Evolutionary conservation across 2,113 vertebrate genomes (phyloP), one percentile per base, ranked within the genome.

Genomic region (Hemichromis elongatus): DNA sequence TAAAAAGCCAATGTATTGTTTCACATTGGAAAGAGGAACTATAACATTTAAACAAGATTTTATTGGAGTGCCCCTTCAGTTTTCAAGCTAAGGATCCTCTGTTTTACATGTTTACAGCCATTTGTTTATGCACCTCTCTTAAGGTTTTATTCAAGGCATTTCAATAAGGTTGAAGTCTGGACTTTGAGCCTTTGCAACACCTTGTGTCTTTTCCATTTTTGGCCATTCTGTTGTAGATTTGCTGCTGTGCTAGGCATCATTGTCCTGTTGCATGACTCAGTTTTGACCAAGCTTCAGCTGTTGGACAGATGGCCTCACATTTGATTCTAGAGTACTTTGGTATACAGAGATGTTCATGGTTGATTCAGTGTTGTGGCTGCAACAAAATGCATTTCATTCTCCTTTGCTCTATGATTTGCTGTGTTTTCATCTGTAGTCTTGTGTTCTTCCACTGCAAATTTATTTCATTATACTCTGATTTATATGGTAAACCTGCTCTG

Each of bases 301-400:
- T 66, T 37, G 61, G 61, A 66, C 61, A 66, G 61, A 66, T 40
- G 61, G n/a, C 61, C 35, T 66, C n/a, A 40, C 12, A 66, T 66
- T 66, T 24, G 35, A 66, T 40, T 40, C 35, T 24, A 68, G 7
- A 68, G n/a, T 68, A 68, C 4, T 42, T 68, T 40, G 63, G n/a
- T 68, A 68, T 24, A 68, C 63, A 42, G 63, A 9, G 63, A 40
- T 14, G n/a, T 68, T 68, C 35, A 42, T 42, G 35, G 2, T 21
- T 24, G 35, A 68, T 40, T 24, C 63, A 68, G 35, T 63, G 33
- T 63, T 63, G 59, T 37, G 59, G 59, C 33, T 63, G 19, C 33
- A 63, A 37, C 59, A 63, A 33, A 37, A 63, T n/a, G 35, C n/a
- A 42, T 68, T 68, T 68, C 12, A 42, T 42, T 68, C 4, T 42